Evolutionary conservation across 2,113 vertebrate genomes (phyloP).

Genomic region (Rhea pennata): DNA sequence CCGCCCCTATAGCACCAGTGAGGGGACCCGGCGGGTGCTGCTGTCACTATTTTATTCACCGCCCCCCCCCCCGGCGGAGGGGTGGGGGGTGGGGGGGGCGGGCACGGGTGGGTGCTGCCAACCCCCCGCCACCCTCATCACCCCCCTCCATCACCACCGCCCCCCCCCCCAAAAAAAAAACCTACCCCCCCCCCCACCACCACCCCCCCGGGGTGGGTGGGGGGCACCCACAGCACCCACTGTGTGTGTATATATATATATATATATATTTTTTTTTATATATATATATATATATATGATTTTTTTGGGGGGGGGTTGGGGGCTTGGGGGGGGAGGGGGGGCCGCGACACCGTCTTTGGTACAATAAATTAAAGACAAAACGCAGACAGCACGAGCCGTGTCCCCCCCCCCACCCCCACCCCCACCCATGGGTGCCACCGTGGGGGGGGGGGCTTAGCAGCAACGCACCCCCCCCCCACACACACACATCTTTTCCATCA

Average conservation of each 20-base stretch:
- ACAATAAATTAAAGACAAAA: slow-evolving; percentile 79
- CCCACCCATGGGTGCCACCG: background rate
- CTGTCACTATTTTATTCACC: background rate
- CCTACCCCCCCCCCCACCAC: background rate
- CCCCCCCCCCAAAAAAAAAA: too few species aligned
- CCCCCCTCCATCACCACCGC: background rate
- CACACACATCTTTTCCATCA: too few species aligned
- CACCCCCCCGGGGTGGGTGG: background rate
- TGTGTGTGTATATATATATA: too few species aligned
- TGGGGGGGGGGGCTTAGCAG: background rate
- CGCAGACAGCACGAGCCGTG: too few species aligned
- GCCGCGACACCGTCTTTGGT: slow-evolving; percentile 73
- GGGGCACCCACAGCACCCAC: background rate
- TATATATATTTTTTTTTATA: too few species aligned
- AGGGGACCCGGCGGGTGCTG: background rate
- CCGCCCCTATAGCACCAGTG: too few species aligned
- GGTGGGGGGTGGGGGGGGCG: too few species aligned
- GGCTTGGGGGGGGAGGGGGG: background rate
- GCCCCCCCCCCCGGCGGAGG: too few species aligned
- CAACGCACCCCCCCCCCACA: too few species aligned
- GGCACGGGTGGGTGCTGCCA: too few species aligned
- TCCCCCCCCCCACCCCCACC: background rate
- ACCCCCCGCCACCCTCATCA: background rate
- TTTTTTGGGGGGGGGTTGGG: background rate
- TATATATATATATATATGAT: too few species aligned